Base-by-base conservation (phyloP, 2,797 vertebrate genomes). In the Ptychobarbus kaznakovi region DNA sequence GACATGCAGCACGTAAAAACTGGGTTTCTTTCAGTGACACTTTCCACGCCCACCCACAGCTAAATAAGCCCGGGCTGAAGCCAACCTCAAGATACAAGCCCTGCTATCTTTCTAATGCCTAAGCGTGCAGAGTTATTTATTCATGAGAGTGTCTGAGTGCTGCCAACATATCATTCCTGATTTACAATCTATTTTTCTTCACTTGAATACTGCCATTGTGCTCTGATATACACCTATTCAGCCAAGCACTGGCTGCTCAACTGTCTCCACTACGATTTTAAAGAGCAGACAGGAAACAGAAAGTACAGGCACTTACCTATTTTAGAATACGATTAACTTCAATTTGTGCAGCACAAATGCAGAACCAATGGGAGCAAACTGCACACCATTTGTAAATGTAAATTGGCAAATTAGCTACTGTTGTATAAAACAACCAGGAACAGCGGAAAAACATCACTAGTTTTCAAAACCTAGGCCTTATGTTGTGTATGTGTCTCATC, bases 1-100 rank as follows among this genome's bases (percentile, higher is more conserved):
- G 84, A 88, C 84, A 86, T 8, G n/a, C 53, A 61, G 58, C 73
- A 58, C 53, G 70, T 83, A 83, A 80, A 83, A 66, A 83, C 35
- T 20, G 58, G 35, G 22, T 70, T 40, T 66, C 73, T 73, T 78
- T 80, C 74, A 74, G 80, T 63, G 46, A 61, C 75, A 79, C 82
- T 58, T 46, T 69, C 49, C 82, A 56, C 61, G n/a, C 82, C 73
- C 46, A 68, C 32, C 46, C 6, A 56, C n/a, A 3, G 46, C 11
- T 56, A 68, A 68, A 76, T 44, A 56, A 38, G 32, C 10, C 42
- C 6, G 10, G 15, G 7, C 7, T 28, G 13, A 69, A 32, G 28
- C 46, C 22, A 35, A 38, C 49, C 44, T 56, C 75, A 42, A 42
- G 40, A n/a, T 15, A 74, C 63, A 44, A 70, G 15, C 38, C 35